phyloP scores from a whole-genome alignment of 2,797 vertebrate genomes.

The Gallirallus australis region DNA sequence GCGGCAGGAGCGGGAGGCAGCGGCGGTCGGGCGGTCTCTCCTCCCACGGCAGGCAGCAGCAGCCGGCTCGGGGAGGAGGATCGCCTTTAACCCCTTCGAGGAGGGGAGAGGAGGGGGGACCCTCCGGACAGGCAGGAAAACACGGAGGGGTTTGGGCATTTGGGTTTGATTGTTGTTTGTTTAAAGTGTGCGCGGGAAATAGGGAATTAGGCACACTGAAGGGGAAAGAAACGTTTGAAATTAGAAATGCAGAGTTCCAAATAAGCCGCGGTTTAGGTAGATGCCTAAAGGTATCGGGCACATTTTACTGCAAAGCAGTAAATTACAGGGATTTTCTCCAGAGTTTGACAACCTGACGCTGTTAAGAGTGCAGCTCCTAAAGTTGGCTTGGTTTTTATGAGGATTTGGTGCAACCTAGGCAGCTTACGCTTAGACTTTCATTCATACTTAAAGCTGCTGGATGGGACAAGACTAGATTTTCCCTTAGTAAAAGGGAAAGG shows the following conservation, averaged over 20 bases:
- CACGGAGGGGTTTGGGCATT: too few relatives aligned
- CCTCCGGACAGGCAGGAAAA: neutral
- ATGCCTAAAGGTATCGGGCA: accelerated
- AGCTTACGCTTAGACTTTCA: neutral
- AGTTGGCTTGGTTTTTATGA: neutral
- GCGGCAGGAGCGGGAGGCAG: slow-evolving; percentile 20
- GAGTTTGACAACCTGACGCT: accelerated
- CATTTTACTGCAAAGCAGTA: neutral
- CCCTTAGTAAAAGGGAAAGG: neutral
- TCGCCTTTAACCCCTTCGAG: slow-evolving; percentile 70
- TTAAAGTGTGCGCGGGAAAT: too few relatives aligned
- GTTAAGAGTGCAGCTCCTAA: neutral
- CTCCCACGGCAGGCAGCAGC: slow-evolving; percentile 45
- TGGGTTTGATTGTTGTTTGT: too few relatives aligned
- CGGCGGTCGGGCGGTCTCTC: slow-evolving; percentile 39
- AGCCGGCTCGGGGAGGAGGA: slow-evolving; percentile 69
- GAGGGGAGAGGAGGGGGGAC: neutral
- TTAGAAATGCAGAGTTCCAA: accelerated
- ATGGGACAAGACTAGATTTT: neutral
- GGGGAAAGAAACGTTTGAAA: accelerated
- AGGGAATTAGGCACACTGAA: accelerated
- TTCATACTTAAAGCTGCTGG: accelerated
- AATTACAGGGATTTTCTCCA: accelerated
- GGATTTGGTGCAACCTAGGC: accelerated
- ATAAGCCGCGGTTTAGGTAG: accelerated